Base-by-base conservation (phyloP, 2,888 invertebrate genomes). In the Pterobdella sp. region DNA sequence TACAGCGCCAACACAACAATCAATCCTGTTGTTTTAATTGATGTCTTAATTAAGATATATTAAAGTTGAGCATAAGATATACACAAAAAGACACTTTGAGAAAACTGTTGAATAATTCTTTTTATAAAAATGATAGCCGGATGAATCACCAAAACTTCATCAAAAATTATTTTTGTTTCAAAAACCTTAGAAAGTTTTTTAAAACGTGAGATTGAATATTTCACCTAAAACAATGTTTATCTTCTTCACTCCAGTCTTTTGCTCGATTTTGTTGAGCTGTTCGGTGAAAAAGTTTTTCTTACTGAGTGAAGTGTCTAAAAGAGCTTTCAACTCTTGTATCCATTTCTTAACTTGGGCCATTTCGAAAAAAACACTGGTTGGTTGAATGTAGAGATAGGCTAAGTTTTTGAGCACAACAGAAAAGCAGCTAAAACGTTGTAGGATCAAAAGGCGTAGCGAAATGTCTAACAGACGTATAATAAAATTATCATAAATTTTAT, bases 161-260 rank as follows among this genome's bases (percentile, higher is more conserved):
- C n/a, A n/a, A n/a, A n/a, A n/a, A n/a, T n/a, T n/a, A n/a, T n/a
- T n/a, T n/a, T n/a, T n/a, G n/a, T n/a, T n/a, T n/a, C n/a, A n/a
- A n/a, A n/a, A n/a, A n/a, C n/a, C n/a, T n/a, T n/a, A n/a, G n/a
- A n/a, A n/a, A n/a, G n/a, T n/a, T n/a, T n/a, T n/a, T n/a, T n/a
- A n/a, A n/a, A n/a, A n/a, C n/a, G n/a, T n/a, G n/a, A n/a, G n/a
- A n/a, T n/a, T n/a, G n/a, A n/a, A n/a, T n/a, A n/a, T n/a, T n/a
- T 7, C 22, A 70, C 70, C 70, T n/a, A 70, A 35, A 70, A 35
- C 70, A 14, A 52, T 22, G n/a, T 52, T 70, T 22, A 49, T 42
- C 34, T 70, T 70, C 56, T 70, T 70, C 3, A 70, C 70, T 18
- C 70, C 70, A 31, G 70, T 70, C 70, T 70, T 70, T n/a, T 70